phyloP scores from a whole-genome alignment of 2,113 vertebrate species.

The Callopanchax toddi region DNA sequence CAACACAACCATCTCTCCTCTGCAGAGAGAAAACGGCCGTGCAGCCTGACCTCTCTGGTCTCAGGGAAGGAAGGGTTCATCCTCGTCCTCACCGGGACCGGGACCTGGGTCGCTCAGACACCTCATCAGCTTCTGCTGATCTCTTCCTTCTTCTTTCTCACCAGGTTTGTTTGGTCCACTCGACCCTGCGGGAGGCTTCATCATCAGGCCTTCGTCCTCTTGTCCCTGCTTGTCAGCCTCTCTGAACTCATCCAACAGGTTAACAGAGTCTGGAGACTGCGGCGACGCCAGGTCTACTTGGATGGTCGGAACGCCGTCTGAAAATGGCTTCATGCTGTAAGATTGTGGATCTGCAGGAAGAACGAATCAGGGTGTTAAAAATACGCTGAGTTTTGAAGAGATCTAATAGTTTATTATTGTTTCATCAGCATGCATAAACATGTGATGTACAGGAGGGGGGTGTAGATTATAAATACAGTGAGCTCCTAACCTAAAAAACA shows the following conservation, averaged over 20 bases:
- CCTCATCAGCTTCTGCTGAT: conserved; percentile 87
- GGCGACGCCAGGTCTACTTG: conserved; percentile 93
- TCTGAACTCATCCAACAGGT: conserved; percentile 83
- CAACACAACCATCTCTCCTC: conserved; percentile 29
- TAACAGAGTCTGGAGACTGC: conserved; percentile 87
- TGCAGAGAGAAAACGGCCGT: neutral
- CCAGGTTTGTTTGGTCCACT: conserved; percentile 63
- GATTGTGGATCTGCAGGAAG: conserved; percentile 83
- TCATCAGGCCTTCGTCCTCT: conserved; percentile 82
- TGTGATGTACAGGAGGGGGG: neutral
- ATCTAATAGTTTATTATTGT: neutral
- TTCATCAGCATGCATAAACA: conserved; percentile 30
- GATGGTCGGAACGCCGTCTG: conserved; percentile 84
- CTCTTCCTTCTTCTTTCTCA: conserved; percentile 75
- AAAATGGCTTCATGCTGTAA: conserved; percentile 81
- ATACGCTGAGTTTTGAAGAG: neutral
- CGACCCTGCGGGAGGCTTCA: conserved; percentile 75
- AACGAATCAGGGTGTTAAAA: neutral
- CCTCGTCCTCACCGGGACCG: conserved; percentile 85
- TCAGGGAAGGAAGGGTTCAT: conserved; percentile 89
- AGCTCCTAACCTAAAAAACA: too few species aligned
- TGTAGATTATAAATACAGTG: too few species aligned
- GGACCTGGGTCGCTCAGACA: conserved; percentile 97
- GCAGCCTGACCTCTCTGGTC: conserved; percentile 6
- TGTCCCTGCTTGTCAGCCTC: conserved; percentile 47